Percentiles rank a stretch among this genome's conserved stretches.
phyloP scores from a whole-genome alignment of 2,888 invertebrate species.

The Leucoptera coffeella region DNA sequence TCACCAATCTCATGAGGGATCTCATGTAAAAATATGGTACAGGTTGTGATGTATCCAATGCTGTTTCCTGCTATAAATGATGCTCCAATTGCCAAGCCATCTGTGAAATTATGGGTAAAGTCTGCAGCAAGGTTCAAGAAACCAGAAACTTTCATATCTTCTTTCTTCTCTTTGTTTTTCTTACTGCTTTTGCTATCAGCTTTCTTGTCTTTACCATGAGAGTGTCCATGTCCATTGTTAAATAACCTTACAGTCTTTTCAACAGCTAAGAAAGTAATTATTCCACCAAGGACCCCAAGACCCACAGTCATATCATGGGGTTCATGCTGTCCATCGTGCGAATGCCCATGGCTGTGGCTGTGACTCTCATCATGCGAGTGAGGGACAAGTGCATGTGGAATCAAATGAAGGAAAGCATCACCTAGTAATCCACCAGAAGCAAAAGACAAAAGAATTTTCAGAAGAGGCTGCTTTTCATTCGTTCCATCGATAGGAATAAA shows the following conservation, averaged over 20 bases:
- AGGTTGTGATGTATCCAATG: constrained; percentile 84
- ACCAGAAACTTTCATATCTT: constrained; percentile 55
- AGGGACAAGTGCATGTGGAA: constrained; percentile 81
- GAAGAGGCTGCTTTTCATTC: constrained; percentile 73
- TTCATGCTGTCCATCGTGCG: constrained; percentile 41
- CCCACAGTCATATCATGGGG: constrained; percentile 85
- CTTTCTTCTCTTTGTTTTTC: constrained; percentile 27
- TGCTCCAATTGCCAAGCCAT: constrained; percentile 97
- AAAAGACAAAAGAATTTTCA: constrained; percentile 88
- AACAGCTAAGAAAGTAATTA: constrained; percentile 85
- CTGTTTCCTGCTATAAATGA: constrained; percentile 89
- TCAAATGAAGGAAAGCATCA: constrained; percentile 97
- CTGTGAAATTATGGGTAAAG: constrained; percentile 98
- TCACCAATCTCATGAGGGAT: constrained; percentile 99
- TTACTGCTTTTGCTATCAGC: constrained; percentile 30
- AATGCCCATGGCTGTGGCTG: constrained; percentile 45
- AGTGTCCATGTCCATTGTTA: constrained; percentile 77
- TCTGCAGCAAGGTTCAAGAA: constrained; percentile 97
- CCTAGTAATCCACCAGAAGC: constrained; percentile 94
- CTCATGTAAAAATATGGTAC: constrained; percentile 95
- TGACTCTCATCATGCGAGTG: constrained; percentile 33
- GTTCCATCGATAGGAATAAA: constrained; percentile 88
- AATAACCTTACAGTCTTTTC: constrained; percentile 88
- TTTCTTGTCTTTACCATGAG: constrained; percentile 51
- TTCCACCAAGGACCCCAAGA: constrained; percentile 89